phyloP scores from a whole-genome alignment of 2,113 vertebrate species.

The Pandion haliaetus region DNA sequence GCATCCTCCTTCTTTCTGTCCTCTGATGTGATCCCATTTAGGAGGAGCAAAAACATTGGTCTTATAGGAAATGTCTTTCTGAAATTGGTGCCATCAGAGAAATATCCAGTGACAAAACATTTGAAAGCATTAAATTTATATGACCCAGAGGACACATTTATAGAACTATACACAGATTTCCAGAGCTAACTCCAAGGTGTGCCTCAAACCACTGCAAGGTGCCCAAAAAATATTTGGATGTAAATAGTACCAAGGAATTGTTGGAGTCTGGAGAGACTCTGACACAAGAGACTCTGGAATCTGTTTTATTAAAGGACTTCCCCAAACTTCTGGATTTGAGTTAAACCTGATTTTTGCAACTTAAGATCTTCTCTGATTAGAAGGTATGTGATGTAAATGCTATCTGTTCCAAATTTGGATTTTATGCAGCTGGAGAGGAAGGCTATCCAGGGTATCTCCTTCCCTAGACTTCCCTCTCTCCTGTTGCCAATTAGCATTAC shows the following conservation, averaged over 20 bases:
- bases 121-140: background rate
- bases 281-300: background rate
- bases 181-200: background rate
- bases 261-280: background rate
- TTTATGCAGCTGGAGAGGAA: background rate
- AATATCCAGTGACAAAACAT: background rate
- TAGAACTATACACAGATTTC: background rate
- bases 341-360: background rate
- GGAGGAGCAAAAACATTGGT: background rate
- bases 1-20: background rate
- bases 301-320: background rate
- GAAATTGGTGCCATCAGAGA: background rate
- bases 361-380: background rate
- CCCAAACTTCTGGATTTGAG: background rate
- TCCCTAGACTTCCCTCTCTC: background rate
- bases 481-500: background rate
- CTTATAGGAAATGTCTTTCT: background rate
- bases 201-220: background rate
- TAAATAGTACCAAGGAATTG: background rate
- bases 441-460: background rate
- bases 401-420: background rate
- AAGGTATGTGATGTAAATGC: background rate
- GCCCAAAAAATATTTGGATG: background rate
- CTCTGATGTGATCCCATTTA: background rate
- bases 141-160: background rate